Evolutionary conservation across 1,140 invertebrate species (phyloP), one percentile per base, ranked within the genome.

Genomic region (Pseudobourletiella spinata): DNA sequence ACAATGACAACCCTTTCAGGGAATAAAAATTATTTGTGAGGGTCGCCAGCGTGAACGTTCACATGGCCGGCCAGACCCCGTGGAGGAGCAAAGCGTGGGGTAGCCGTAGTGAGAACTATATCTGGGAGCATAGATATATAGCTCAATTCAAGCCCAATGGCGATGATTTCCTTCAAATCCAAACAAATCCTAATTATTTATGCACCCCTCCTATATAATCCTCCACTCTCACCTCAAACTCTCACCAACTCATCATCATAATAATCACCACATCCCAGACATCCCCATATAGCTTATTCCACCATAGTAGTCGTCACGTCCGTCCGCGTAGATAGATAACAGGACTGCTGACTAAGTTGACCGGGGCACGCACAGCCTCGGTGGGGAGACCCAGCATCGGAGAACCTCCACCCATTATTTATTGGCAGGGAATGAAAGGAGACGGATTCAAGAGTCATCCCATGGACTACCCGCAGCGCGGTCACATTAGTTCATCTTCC

Each of bases 171-270:
- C 48, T 32, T 55, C 35, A 26, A 48, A 8, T 30, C 28, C 3
- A 35, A 32, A 14, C 18, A 2, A 4, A 26, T 20, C 4, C 51
- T 60, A 52, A 51, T 42, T 60, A 60, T 60, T 43, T 52, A 60
- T 60, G 58, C 30, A 52, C 58, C 58, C 48, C 50, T 39, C 28
- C 6, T 14, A 15, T 42, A 22, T 60, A 60, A 60, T 60, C 58
- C 58, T 60, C 35, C 32, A 51, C 48, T 51, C 58, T 42, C 29
- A 32, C 46, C 48, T 52, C 25, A 60, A 52, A 20, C 44, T 46
- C 44, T 39, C n/a, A 11, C n/a, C 35, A 39, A 11, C 8, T 46
- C 8, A 6, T 46, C 6, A 46, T 14, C 15, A 14, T 18, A 46
- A 18, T 18, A 14, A 20, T 46, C n/a, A 39, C 32, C 32, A 39